Conservation (phyloP, 2,797 vertebrate genomes). For the Melanotaenia maccullochi region DNA sequence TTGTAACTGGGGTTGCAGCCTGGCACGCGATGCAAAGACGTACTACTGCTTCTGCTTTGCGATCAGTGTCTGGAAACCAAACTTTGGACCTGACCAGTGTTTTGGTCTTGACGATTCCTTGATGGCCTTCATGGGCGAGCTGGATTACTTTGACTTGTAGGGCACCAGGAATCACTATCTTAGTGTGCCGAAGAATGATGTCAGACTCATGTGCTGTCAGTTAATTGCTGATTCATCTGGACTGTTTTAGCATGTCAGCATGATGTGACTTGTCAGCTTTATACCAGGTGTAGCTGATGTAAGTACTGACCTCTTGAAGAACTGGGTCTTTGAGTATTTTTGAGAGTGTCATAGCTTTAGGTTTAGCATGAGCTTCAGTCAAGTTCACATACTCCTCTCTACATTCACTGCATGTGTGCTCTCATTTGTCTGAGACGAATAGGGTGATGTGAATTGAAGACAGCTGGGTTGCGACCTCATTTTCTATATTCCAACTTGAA, state of each 20-base stretch:
- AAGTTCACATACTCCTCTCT: constrained; percentile 38
- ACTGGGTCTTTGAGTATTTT: constrained; percentile 31
- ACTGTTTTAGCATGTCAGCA: background rate
- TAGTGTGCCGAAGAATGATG: background rate
- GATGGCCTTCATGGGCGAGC: constrained; percentile 28
- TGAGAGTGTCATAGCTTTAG: constrained; percentile 25
- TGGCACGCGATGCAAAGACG: constrained; percentile 18
- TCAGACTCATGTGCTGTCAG: constrained; percentile 15
- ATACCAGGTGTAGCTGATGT: constrained; percentile 32
- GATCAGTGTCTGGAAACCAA: constrained; percentile 38
- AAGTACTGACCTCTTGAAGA: constrained; percentile 12
- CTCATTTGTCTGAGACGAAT: background rate
- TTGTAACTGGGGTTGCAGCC: constrained; percentile 6
- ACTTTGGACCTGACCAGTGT: constrained; percentile 24
- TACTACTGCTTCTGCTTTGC: constrained; percentile 1
- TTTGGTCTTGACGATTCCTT: constrained; percentile 19
- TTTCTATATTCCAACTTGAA: constrained; percentile 33
- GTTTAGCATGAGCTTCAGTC: background rate
- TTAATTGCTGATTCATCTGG: constrained; percentile 26
- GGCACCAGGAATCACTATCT: background rate
- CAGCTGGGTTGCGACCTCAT: constrained; percentile 36
- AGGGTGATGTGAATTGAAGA: constrained; percentile 44
- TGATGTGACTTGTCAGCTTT: background rate
- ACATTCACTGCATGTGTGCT: constrained; percentile 20
- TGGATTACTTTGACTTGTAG: constrained; percentile 3